phyloP scores from a whole-genome alignment of 2,113 vertebrate genomes.

The Alectura lathami region DNA sequence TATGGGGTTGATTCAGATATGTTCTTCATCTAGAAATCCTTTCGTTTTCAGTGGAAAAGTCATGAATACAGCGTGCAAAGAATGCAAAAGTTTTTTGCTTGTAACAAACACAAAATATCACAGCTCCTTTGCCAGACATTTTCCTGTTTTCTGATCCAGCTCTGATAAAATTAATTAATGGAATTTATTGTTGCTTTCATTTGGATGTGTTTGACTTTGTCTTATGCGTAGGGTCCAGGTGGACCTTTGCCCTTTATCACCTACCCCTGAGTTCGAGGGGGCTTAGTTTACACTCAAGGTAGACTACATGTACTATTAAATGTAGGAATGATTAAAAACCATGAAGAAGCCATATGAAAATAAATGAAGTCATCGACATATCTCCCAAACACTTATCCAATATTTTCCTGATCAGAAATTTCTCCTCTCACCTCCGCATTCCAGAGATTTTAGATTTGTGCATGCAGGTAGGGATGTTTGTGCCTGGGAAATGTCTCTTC shows the following conservation, averaged over 20 bases:
- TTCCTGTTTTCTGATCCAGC: neutral
- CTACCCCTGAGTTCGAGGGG: neutral
- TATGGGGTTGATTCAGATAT: neutral
- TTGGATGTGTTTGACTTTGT: neutral
- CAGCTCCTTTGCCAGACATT: neutral
- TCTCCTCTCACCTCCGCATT: neutral
- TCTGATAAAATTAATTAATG: neutral
- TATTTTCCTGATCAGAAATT: neutral
- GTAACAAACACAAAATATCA: neutral
- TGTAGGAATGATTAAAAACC: neutral
- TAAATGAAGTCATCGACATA: neutral
- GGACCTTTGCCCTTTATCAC: neutral
- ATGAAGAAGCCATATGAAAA: neutral
- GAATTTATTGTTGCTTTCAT: neutral
- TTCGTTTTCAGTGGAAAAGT: neutral
- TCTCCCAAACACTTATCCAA: neutral
- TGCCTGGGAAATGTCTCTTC: neutral
- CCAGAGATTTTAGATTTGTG: neutral
- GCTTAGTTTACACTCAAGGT: neutral
- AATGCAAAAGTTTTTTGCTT: neutral
- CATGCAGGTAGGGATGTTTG: neutral
- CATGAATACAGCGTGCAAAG: neutral
- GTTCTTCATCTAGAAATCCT: neutral
- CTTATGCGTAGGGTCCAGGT: neutral
- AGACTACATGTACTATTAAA: neutral